Evolutionary conservation across 2,797 vertebrate species (phyloP), one percentile per base, ranked within the genome.

Genomic region (Sebastes itinus): DNA sequence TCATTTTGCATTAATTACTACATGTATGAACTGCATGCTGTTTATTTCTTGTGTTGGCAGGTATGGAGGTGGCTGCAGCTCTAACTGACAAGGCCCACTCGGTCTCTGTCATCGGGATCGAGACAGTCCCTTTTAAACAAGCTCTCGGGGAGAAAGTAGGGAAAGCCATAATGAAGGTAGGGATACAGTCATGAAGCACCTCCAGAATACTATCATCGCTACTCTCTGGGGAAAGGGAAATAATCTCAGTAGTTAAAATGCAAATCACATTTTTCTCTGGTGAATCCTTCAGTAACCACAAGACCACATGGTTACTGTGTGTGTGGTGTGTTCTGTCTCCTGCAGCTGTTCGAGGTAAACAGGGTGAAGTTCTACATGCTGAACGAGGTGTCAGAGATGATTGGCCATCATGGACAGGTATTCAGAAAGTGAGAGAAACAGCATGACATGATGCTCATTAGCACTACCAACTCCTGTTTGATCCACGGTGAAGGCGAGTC

Each of bases 361-460:
- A 95, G 96, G 78, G 97, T 99, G 88, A 99, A 99, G 95, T 99
- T 99, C 96, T 99, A 99, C 95, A 99, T 99, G 98, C 96, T 99
- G 94, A 99, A 98, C 0, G 98, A 99, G 91, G 98, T 99, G 89
- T 98, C 95, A 0, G 98, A 99, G 93, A 96, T 99, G 90, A 95
- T 97, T 87, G 98, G 98, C 83, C 98, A 98, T 92, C 98, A 99
- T 91, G 98, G 98, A 95, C 97, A 99, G 98, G 98, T 99, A 96
- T 95, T 95, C 94, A 91, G 90, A 95, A 96, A 96, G 95, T 95
- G 95, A 96, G 95, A 95, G 92, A 95, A 94, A 94, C 92, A 89
- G 86, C 93, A 88, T 88, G 85, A 91, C 88, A 87, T 90, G 78
- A 89, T 86, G 87, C 80, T 87, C 72, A 78, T 82, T 83, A 70